Conservation (phyloP, 2,113 vertebrate genomes). For the Pipa parva region DNA sequence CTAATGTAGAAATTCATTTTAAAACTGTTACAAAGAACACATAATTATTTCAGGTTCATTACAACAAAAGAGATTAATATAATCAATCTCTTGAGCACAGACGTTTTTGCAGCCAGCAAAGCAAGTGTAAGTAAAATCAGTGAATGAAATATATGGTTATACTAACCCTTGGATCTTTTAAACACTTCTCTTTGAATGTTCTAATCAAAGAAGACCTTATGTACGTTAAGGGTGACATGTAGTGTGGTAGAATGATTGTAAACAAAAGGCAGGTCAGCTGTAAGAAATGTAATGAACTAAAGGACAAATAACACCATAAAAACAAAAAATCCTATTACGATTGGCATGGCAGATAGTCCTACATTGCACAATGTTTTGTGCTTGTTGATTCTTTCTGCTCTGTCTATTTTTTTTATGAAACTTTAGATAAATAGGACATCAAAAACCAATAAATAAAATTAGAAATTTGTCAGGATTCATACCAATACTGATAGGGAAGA, state of each 20-base stretch:
- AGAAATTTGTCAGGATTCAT: too few relatives aligned
- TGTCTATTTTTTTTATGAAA: too few relatives aligned
- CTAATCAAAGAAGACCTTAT: neutral
- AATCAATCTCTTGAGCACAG: slow-evolving; percentile 34
- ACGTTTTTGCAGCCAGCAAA: slow-evolving; percentile 14
- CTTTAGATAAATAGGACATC: too few relatives aligned
- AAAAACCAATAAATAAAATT: too few relatives aligned
- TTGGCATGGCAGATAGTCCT: too few relatives aligned
- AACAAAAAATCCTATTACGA: too few relatives aligned
- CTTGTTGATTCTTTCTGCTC: too few relatives aligned
- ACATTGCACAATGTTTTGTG: too few relatives aligned
- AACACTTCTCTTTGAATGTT: slow-evolving; percentile 14
- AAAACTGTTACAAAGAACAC: slow-evolving; percentile 28
- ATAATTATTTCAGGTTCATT: slow-evolving; percentile 36
- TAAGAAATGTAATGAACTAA: too few relatives aligned
- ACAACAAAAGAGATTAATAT: slow-evolving; percentile 37
- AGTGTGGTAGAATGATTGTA: neutral
- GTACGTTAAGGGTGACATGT: slow-evolving; percentile 1
- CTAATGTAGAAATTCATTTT: slow-evolving; percentile 39
- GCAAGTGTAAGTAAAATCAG: slow-evolving; percentile 13
- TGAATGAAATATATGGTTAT: slow-evolving; percentile 14
- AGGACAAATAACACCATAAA: too few relatives aligned
- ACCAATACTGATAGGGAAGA: too few relatives aligned
- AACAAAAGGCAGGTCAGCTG: neutral
- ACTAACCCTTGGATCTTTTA: slow-evolving; percentile 9